phyloP scores from a whole-genome alignment of 2,797 vertebrate genomes.

The Acestrorhynchus altus region DNA sequence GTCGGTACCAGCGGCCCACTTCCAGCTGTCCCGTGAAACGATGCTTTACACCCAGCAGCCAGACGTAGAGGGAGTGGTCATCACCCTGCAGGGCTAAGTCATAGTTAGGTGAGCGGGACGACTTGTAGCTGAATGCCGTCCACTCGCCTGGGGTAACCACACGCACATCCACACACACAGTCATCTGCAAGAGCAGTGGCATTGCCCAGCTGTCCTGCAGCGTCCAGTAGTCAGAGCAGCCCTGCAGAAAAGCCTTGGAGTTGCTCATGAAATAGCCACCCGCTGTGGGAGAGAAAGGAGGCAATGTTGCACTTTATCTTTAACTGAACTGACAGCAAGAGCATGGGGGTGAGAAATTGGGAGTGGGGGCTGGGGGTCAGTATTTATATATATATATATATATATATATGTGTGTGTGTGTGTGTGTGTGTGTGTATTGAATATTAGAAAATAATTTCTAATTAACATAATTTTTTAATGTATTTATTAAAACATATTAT shows the following conservation, averaged over 20 bases:
- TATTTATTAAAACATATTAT: no score
- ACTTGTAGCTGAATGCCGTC: slow-evolving; percentile 79
- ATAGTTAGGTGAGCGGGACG: slow-evolving; percentile 53
- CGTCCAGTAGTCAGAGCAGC: slow-evolving; percentile 75
- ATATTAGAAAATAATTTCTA: no score
- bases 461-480: no score
- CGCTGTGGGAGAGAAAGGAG: slow-evolving; percentile 24
- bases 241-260: slow-evolving; percentile 73
- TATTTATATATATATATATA: no score
- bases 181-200: slow-evolving; percentile 71
- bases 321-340: neutral
- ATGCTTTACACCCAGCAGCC: slow-evolving; percentile 75
- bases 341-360: no score
- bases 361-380: no score
- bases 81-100: slow-evolving; percentile 78
- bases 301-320: neutral
- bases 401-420: no score
- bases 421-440: no score
- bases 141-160: slow-evolving; percentile 70
- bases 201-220: slow-evolving; percentile 62
- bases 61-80: slow-evolving; percentile 67
- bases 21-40: slow-evolving; percentile 67
- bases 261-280: slow-evolving; percentile 71
- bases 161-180: slow-evolving; percentile 74
- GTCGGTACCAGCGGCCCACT: slow-evolving; percentile 67